These are phyloP conservation scores for Lepus oiostolus DNA, from an alignment of 2,797 vertebrate genomes.

Conservation along the genomic window DNA sequence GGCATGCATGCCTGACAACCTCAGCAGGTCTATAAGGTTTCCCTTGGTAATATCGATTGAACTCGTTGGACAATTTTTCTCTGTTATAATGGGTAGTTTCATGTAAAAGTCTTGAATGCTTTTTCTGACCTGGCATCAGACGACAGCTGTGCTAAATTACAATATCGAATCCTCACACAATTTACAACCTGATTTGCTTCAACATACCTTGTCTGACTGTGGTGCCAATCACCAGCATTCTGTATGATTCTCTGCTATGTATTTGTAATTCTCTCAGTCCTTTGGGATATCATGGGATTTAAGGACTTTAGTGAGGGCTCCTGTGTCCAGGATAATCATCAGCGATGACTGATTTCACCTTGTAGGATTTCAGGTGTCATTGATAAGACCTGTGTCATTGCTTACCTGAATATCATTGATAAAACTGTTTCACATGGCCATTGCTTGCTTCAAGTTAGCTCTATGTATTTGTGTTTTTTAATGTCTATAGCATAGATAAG, in stretches of 20 bases:
- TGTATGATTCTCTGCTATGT: not conserved
- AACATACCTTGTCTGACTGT: not conserved
- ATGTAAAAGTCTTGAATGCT: not conserved
- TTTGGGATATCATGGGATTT: not conserved
- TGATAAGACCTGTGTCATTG: not conserved
- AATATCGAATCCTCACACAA: not conserved
- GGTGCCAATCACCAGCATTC: not conserved
- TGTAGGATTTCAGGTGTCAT: not conserved
- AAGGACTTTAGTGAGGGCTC: not conserved
- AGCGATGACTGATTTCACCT: not conserved
- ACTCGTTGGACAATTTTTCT: not conserved
- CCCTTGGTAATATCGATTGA: not conserved
- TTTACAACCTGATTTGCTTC: not conserved
- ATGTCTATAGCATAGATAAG: not conserved
- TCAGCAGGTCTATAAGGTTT: not conserved
- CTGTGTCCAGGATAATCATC: not conserved
- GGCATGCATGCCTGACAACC: not conserved
- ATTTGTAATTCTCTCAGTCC: not conserved
- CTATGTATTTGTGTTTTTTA: not conserved
- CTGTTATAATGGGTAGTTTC: not conserved
- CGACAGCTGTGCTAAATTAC: not conserved
- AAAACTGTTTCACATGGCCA: not conserved
- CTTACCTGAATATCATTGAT: not conserved
- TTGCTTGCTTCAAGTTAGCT: not conserved
- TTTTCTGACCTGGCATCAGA: not conserved